phyloP scores from a whole-genome alignment of 2,113 vertebrate genomes.

The Ceuthmochares aereus region DNA sequence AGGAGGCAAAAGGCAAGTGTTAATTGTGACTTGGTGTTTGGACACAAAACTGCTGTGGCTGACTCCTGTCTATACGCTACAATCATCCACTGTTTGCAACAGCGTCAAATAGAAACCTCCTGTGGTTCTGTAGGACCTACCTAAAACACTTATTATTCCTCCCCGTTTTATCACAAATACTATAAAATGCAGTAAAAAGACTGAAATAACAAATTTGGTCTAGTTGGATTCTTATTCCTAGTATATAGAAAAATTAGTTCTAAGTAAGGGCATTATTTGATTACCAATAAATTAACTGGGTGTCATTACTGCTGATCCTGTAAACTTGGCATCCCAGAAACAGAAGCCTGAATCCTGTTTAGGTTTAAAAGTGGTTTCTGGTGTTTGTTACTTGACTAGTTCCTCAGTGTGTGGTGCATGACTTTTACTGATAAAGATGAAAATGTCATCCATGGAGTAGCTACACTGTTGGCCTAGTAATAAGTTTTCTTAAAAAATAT shows the following conservation, averaged over 20 bases:
- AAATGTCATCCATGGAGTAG: neutral
- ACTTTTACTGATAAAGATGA: neutral
- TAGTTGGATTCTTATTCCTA: neutral
- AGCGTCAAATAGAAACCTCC: neutral
- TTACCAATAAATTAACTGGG: neutral
- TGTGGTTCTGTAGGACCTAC: neutral
- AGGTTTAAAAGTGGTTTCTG: neutral
- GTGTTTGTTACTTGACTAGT: neutral
- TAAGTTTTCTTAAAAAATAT: neutral
- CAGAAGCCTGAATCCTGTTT: neutral
- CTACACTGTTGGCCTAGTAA: neutral
- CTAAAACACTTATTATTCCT: neutral
- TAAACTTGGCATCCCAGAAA: neutral
- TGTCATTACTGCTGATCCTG: neutral
- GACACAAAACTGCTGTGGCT: neutral
- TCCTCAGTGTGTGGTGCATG: neutral
- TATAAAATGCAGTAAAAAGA: neutral
- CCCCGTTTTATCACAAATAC: neutral
- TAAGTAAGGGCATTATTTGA: neutral
- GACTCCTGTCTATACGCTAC: neutral
- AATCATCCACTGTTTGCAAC: neutral
- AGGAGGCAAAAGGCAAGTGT: neutral
- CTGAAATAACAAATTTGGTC: neutral
- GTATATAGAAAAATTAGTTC: neutral
- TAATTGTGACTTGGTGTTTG: neutral